A percentile compares a stretch with the other conserved stretches of the same genome.
These are phyloP conservation scores for Gerris lacustris DNA, from an alignment of 2,888 invertebrate species.

Conservation along the genomic window DNA sequence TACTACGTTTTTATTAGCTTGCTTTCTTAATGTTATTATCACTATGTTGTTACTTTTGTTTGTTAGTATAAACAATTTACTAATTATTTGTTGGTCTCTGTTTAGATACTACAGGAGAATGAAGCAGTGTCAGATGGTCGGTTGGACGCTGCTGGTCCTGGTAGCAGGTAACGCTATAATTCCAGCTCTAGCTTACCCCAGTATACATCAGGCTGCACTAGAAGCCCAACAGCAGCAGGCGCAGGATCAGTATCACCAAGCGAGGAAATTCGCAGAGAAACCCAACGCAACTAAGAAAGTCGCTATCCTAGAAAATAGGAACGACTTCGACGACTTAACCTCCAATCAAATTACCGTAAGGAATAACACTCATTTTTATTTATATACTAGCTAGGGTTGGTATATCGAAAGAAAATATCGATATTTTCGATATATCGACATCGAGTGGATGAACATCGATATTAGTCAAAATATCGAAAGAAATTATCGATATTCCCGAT, in stretches of 20 bases:
- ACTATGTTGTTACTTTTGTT: background rate
- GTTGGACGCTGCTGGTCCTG: constrained; percentile 58
- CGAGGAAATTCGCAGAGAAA: constrained; percentile 77
- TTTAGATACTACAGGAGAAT: constrained; percentile 14
- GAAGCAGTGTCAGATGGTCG: constrained; percentile 43
- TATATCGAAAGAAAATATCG: no score
- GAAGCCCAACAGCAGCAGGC: constrained; percentile 15
- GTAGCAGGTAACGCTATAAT: constrained; percentile 53
- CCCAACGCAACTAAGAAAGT: constrained; percentile 82
- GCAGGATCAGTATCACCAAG: constrained; percentile 33
- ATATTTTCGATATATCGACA: no score
- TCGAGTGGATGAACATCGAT: no score
- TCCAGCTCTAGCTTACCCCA: constrained; percentile 42
- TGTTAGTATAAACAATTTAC: background rate
- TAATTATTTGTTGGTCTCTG: background rate
- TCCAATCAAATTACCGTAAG: constrained; percentile 60
- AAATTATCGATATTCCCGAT: no score
- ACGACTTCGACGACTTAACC: constrained; percentile 68
- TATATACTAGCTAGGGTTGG: background rate
- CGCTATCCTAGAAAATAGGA: constrained; percentile 31
- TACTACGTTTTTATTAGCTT: no score
- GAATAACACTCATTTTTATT: background rate
- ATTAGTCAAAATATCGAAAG: no score
- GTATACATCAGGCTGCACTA: constrained; percentile 18
- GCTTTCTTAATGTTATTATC: no score